Evolutionary conservation across 1,140 invertebrate genomes (phyloP).

Genomic region (Bicyclus anynana): DNA sequence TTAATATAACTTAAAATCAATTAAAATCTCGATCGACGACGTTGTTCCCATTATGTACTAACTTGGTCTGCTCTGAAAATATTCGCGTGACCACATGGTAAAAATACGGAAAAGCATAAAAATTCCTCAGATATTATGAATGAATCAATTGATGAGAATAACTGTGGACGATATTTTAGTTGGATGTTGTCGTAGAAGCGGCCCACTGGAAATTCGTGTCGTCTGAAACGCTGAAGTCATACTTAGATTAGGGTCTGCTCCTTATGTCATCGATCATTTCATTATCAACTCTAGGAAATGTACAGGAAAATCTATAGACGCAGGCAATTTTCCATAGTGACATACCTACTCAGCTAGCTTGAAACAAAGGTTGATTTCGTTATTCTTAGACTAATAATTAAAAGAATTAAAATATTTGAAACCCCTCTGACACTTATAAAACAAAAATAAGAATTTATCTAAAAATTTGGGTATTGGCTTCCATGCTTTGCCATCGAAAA

Average conservation of each 20-base stretch:
- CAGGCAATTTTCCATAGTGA: not conserved
- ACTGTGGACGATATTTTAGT: slow-evolving; percentile 3
- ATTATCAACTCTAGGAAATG: not conserved
- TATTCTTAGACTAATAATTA: no score
- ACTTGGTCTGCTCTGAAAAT: not conserved
- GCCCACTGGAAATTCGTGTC: slow-evolving; percentile 22
- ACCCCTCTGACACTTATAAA: no score
- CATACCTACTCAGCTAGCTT: no score
- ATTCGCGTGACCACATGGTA: not conserved
- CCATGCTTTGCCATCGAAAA: no score
- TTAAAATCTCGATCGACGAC: no score
- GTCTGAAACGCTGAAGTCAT: slow-evolving; percentile 23
- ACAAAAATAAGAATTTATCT: no score
- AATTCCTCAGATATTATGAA: not conserved
- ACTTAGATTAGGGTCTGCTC: not conserved
- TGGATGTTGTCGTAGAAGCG: not conserved
- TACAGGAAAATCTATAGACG: not conserved
- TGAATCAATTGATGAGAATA: slow-evolving; percentile 7
- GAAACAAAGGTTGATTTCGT: no score
- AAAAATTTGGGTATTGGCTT: no score
- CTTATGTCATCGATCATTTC: not conserved
- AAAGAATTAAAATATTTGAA: no score
- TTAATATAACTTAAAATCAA: no score
- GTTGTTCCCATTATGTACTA: not conserved
- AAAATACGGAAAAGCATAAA: not conserved